Conservation (phyloP, 2,113 vertebrate species). For the Camelus dromedarius region DNA sequence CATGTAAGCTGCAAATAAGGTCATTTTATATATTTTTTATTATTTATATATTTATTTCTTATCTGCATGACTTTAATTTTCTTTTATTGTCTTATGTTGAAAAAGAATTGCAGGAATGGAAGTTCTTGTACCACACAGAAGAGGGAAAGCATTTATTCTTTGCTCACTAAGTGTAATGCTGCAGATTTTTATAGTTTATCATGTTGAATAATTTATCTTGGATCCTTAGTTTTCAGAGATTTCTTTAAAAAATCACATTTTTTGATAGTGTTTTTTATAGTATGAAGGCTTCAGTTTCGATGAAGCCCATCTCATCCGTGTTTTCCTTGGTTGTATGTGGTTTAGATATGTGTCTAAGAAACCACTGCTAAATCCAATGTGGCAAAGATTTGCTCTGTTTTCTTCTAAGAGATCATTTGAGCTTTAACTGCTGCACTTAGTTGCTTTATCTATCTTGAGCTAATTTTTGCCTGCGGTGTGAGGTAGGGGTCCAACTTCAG, state of each 20-base stretch:
- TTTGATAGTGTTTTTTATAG: neutral
- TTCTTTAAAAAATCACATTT: neutral
- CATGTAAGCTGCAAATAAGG: neutral
- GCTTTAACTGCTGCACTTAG: neutral
- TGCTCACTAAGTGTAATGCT: neutral
- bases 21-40: too few relatives aligned
- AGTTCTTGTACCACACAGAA: neutral
- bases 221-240: neutral
- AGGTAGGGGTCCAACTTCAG: neutral
- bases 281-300: neutral
- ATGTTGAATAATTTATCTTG: neutral
- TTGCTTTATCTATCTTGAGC: neutral
- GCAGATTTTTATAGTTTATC: neutral
- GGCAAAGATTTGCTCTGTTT: neutral
- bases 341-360: neutral
- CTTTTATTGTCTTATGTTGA: neutral
- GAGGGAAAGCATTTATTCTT: neutral
- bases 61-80: neutral
- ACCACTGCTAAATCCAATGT: neutral
- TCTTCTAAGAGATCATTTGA: neutral
- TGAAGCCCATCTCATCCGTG: neutral
- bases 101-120: neutral
- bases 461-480: neutral
- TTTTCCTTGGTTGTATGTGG: neutral
- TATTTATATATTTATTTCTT: neutral